Percentiles rank a stretch among this genome's conserved stretches.
phyloP scores from a whole-genome alignment of 2,113 vertebrate species.

The Lanius ludovicianus region DNA sequence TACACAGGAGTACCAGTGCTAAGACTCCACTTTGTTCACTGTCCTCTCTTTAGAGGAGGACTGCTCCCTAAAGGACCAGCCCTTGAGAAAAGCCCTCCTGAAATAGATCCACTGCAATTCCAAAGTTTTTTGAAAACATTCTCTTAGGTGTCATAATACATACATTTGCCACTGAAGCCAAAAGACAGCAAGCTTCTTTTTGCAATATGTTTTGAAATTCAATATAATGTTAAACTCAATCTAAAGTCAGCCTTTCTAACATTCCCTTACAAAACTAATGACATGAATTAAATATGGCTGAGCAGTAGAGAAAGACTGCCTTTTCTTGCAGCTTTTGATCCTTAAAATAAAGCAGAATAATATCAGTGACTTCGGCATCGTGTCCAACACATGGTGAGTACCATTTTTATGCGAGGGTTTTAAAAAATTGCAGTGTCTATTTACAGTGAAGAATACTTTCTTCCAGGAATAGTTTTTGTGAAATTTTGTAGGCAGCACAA shows the following conservation, averaged over 20 bases:
- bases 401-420: not conserved
- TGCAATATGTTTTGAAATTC: not conserved
- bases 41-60: not conserved
- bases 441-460: not conserved
- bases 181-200: not conserved
- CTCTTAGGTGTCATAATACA: not conserved
- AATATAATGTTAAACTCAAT: not conserved
- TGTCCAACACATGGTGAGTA: not conserved
- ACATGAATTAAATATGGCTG: not conserved
- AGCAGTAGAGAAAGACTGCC: not conserved
- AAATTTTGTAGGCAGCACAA: not conserved
- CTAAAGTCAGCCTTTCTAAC: not conserved
- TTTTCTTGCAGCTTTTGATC: not conserved
- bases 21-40: not conserved
- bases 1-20: not conserved
- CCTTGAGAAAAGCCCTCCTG: not conserved
- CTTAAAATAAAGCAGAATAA: not conserved
- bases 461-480: not conserved
- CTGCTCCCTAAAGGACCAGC: not conserved
- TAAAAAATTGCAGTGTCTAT: fast-evolving
- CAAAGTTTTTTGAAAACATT: not conserved
- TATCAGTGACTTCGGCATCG: not conserved
- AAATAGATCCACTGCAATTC: not conserved
- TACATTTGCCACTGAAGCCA: not conserved
- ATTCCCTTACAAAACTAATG: not conserved